Evolutionary conservation across 2,888 invertebrate species (phyloP).

Genomic region (Eurois occulta): DNA sequence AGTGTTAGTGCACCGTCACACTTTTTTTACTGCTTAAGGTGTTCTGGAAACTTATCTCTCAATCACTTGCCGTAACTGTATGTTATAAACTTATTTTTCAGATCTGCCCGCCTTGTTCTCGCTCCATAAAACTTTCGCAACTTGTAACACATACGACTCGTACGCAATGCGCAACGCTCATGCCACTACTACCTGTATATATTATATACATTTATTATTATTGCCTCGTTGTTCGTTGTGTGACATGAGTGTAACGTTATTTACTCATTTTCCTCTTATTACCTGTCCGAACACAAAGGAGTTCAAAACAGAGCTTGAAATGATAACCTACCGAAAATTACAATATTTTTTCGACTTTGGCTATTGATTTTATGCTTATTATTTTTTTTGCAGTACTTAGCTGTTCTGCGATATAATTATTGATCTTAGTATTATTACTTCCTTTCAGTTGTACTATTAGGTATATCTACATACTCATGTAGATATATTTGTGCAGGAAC

Average conservation of each 20-base stretch:
- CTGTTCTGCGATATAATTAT: slow-evolving; percentile 33
- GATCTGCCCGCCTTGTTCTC: slow-evolving; percentile 76
- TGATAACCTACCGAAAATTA: neutral
- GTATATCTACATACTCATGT: slow-evolving; percentile 10
- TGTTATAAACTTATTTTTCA: slow-evolving; percentile 78
- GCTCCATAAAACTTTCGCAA: slow-evolving; percentile 81
- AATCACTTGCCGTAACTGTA: slow-evolving; percentile 80
- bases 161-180: slow-evolving; percentile 64
- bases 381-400: slow-evolving; percentile 30
- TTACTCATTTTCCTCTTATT: slow-evolving; percentile 37
- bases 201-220: slow-evolving; percentile 54
- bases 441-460: slow-evolving; percentile 34
- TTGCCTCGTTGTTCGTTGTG: slow-evolving; percentile 55
- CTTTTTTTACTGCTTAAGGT: slow-evolving; percentile 86
- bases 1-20: slow-evolving; percentile 83
- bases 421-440: slow-evolving; percentile 37
- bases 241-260: slow-evolving; percentile 41
- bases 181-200: slow-evolving; percentile 49
- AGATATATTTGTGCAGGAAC: slow-evolving; percentile 1
- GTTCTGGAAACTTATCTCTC: slow-evolving; percentile 86
- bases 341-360: neutral
- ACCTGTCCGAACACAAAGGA: neutral
- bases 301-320: slow-evolving; percentile 9
- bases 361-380: slow-evolving; percentile 17
- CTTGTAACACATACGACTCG: slow-evolving; percentile 66